Base-by-base conservation (phyloP, 2,888 invertebrate genomes). In the Orgyia antiqua region DNA sequence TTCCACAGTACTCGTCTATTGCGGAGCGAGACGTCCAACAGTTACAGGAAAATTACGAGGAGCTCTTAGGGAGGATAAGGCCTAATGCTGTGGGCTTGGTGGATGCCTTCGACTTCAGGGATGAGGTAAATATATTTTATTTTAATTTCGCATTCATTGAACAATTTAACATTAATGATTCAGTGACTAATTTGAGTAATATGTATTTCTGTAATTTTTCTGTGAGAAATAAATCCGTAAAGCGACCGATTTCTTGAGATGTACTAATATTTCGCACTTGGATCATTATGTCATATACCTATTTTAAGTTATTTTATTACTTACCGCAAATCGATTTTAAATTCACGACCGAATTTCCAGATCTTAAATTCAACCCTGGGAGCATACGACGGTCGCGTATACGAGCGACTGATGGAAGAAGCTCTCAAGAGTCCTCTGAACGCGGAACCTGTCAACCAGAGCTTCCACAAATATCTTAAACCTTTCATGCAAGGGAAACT, bases 21-120 rank as follows among this genome's bases (percentile, higher is more conserved):
- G 69, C 79, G 1, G 86, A 79, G 20, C 61, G 47, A 15, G 87
- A 89, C 32, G 69, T 89, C 1, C 70, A 71, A n/a, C 62, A 79
- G 7, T 53, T 96, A 18, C 92, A 93, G 58, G 63, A 67, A n/a
- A 89, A 90, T 53, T 83, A 95, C 36, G 92, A 94, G 59, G 87
- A 89, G 10, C 77, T 93, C 3, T 79, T 98, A 29, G 82, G 83
- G 4, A 83, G 87, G 26, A 87, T 98, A 18, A 89, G 98, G 36
- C 94, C 94, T 0, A 94, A 97, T 68, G 96, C 95, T 1, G 93
- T 98, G 0, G 92, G 93, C 0, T 83, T 98, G 15, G 97, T 97
- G 0, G 98, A 98, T 70, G 91, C 94, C 7, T 98, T 97, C 62
- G 97, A 97, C 64, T 90, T 93, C 30, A 88, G 90, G 23, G 95